Evolutionary conservation across 2,888 invertebrate genomes (phyloP), one percentile per base, ranked within the genome.

Genomic region (Spicauda simplicius): DNA sequence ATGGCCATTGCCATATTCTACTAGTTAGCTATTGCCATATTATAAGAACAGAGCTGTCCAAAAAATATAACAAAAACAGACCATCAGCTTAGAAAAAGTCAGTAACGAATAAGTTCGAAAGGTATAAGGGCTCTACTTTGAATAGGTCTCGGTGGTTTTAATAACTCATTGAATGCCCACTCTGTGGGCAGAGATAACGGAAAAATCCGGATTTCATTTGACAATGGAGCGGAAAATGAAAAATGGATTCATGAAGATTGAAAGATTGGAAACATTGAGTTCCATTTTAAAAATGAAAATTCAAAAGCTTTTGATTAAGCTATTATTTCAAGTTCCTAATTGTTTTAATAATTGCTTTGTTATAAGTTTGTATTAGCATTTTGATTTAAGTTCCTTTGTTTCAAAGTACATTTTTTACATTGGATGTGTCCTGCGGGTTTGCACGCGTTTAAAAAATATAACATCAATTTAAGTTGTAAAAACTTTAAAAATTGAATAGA

Each of bases 181-280:
- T 56, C 67, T 56, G 67, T 52, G 62, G 67, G 52, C 52, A 57
- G 18, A 67, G 62, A 62, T 62, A 62, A 57, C 56, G 65, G 60
- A 64, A 68, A 70, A 71, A 71, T 68, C 66, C 67, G 68, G 69
- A 64, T 64, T 62, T 53, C 50, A 62, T 54, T 64, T 53, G 56
- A 71, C 71, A 71, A 71, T 69, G 69, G 64, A 61, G 60, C 63
- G 68, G 67, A 71, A 71, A 71, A 69, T 71, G 71, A 68, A 71
- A 71, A 71, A 69, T 71, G 71, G 62, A 69, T 70, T 69, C 69
- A 57, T 67, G 64, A 71, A 71, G 69, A 56, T 67, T 61, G 56
- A 61, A 55, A 56, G 61, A 60, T 68, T 62, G 61, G 25, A 68
- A 66, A 56, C 66, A 66, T 66, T 52, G 65, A 55, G 52, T 11